phyloP scores from a whole-genome alignment of 1,140 invertebrate genomes.

The Pseudomyrmex sp. region DNA sequence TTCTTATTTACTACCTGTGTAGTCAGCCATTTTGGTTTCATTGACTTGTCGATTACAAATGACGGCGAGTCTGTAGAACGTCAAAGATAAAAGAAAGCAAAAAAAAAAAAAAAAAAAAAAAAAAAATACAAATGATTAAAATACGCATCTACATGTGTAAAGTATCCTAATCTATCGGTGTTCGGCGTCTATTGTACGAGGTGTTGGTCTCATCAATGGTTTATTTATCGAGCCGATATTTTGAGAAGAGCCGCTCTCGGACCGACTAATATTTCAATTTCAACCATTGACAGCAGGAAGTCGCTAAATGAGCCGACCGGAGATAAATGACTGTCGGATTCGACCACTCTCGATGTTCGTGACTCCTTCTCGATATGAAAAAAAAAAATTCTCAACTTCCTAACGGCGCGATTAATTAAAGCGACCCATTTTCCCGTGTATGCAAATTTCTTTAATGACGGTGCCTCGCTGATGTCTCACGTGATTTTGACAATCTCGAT shows the following conservation, averaged over 20 bases:
- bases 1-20: not conserved
- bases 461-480: not conserved
- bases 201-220: not conserved
- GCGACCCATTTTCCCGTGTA: not conserved
- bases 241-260: constrained; percentile 45
- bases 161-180: not conserved
- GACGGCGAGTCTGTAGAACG: not conserved
- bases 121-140: not conserved
- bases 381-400: not conserved
- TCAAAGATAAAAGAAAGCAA: not conserved
- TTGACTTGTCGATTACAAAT: too few species aligned
- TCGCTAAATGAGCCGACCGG: constrained; percentile 3
- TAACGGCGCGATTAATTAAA: not conserved
- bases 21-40: too few species aligned
- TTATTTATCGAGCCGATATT: constrained; percentile 32
- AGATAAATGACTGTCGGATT: constrained; percentile 51
- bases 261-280: constrained; percentile 55
- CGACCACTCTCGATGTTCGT: not conserved
- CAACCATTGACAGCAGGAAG: constrained; percentile 64
- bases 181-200: too few species aligned
- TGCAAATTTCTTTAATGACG: constrained; percentile 18
- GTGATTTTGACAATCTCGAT: constrained; percentile 9
- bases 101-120: not conserved
- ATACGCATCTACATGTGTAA: constrained; percentile 6
- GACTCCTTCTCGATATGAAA: not conserved